Evolutionary conservation across 2,888 invertebrate species (phyloP).

Genomic region (Agelastica alni): DNA sequence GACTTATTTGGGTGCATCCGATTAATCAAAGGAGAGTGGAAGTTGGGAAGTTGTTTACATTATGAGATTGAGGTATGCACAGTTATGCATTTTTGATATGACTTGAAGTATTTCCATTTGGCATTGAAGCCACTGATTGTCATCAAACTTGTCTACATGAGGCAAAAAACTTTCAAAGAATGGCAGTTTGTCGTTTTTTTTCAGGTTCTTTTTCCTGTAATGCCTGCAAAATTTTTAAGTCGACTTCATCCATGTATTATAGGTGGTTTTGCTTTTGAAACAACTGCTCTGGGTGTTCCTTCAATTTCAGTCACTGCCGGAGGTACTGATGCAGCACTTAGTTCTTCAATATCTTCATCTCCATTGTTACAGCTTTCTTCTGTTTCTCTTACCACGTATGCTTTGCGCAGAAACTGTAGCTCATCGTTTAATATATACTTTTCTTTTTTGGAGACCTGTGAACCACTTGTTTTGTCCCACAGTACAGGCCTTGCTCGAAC

Average conservation of each 20-base stretch:
- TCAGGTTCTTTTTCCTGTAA: conserved; percentile 7
- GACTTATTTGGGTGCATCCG: no score
- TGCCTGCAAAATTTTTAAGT: conserved; percentile 15
- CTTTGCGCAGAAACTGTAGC: conserved; percentile 21
- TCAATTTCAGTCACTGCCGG: no score
- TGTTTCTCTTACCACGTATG: conserved; percentile 10
- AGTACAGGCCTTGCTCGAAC: no score
- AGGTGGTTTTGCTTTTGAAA: conserved; percentile 12
- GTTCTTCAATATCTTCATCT: no score
- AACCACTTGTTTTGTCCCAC: no score
- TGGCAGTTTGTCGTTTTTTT: background rate
- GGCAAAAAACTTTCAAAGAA: conserved; percentile 10
- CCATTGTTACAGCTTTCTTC: conserved; percentile 4
- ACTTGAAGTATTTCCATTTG: conserved; percentile 12
- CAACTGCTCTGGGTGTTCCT: background rate
- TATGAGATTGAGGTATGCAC: no score
- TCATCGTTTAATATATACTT: conserved; percentile 10
- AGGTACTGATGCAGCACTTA: no score
- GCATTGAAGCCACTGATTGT: conserved; percentile 2
- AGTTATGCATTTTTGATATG: conserved; percentile 19
- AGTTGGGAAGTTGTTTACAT: no score
- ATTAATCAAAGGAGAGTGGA: no score
- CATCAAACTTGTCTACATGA: conserved; percentile 16
- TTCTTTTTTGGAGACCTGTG: background rate
- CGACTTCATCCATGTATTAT: conserved; percentile 20